Conservation (phyloP, 30 jellyfish, hydroid and myxozoan genomes). For the Hydractinia echinata region DNA sequence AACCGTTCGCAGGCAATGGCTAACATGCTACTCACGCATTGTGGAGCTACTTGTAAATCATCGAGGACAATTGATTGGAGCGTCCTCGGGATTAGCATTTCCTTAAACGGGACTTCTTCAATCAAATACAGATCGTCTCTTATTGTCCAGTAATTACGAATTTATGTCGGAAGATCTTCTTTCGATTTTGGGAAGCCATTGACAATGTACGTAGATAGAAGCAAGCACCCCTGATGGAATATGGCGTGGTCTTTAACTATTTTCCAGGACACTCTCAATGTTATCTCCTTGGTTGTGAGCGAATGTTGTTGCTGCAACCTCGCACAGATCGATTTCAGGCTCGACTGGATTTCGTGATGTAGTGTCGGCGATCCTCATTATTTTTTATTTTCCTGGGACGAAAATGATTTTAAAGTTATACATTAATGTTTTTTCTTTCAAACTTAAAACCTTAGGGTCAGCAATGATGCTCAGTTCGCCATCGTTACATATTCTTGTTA, state of each 20-base stretch:
- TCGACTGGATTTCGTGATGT: background rate
- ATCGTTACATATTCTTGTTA: constrained; percentile 27
- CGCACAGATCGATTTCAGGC: too few relatives aligned
- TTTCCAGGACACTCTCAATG: background rate
- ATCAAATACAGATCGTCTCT: constrained; percentile 18
- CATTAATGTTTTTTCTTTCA: constrained; percentile 43
- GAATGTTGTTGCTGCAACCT: background rate
- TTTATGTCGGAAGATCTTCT: constrained; percentile 10
- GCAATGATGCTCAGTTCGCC: constrained; percentile 24
- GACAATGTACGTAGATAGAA: background rate
- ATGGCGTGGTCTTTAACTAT: background rate
- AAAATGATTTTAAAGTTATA: constrained; percentile 27
- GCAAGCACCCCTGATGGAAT: background rate
- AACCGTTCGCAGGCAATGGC: constrained; percentile 44
- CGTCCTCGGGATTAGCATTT: constrained; percentile 28
- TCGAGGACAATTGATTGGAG: constrained; percentile 24
- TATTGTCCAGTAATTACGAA: constrained; percentile 23
- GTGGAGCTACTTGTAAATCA: constrained; percentile 46
- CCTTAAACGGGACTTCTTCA: constrained; percentile 47
- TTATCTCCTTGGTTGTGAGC: background rate
- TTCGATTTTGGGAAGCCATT: constrained; percentile 30
- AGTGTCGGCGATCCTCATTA: background rate
- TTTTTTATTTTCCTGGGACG: constrained; percentile 30
- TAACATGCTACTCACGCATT: constrained; percentile 41
- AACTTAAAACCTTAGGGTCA: constrained; percentile 28